Conservation (phyloP, 2,113 vertebrate genomes). For the Ceyx margarethae region DNA sequence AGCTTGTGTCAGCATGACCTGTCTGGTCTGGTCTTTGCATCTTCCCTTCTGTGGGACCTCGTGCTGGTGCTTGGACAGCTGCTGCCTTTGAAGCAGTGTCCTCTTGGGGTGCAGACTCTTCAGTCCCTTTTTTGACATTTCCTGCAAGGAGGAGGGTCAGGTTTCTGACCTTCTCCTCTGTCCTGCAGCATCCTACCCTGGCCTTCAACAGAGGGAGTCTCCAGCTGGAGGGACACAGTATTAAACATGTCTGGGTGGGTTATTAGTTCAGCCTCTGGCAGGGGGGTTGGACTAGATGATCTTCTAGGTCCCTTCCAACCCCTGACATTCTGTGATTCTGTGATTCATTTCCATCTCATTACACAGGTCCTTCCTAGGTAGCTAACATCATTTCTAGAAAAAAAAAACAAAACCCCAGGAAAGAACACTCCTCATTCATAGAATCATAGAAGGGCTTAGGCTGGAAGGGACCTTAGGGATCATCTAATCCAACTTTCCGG, state of each 20-base stretch:
- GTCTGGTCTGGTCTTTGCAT: background rate
- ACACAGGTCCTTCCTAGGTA: background rate
- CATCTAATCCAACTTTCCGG: too few species aligned
- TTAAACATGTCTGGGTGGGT: background rate
- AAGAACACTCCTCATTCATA: background rate
- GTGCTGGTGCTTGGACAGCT: accelerated
- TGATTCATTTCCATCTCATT: background rate
- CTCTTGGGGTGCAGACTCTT: background rate
- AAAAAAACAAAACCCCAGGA: background rate
- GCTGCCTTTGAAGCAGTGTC: background rate
- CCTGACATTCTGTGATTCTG: too few species aligned
- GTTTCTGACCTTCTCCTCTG: background rate
- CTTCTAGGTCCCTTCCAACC: too few species aligned
- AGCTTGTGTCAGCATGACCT: background rate
- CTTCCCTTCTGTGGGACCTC: background rate
- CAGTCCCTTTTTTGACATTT: background rate
- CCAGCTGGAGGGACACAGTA: background rate
- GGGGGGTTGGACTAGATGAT: too few species aligned
- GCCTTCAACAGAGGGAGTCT: background rate
- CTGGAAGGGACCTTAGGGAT: too few species aligned
- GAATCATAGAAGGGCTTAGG: too few species aligned
- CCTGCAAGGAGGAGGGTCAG: background rate
- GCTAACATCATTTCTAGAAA: background rate
- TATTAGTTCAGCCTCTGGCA: background rate
- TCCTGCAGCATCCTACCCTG: background rate